Conservation (phyloP, 2,113 vertebrate species). For the Cyprinodon variegatus region DNA sequence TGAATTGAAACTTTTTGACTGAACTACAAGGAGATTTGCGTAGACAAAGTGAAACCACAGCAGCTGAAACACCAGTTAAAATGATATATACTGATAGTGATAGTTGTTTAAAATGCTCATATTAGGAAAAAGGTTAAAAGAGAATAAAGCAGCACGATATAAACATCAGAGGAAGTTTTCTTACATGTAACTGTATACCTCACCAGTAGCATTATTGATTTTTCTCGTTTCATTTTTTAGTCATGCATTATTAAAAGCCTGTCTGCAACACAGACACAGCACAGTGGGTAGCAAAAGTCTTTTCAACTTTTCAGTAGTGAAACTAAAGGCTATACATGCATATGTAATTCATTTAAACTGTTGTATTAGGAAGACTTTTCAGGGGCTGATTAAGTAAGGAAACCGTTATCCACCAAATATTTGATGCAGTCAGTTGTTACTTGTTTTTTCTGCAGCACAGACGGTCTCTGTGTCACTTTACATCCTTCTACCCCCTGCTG, state of each 20-base stretch:
- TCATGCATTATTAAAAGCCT: constrained; percentile 73
- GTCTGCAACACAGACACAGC: constrained; percentile 46
- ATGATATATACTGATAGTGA: neutral
- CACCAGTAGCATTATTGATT: constrained; percentile 62
- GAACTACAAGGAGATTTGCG: too few relatives aligned
- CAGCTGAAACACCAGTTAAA: too few relatives aligned
- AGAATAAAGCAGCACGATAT: constrained; percentile 4
- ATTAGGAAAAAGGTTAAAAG: constrained; percentile 1
- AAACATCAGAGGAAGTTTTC: constrained; percentile 19
- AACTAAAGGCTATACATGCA: neutral
- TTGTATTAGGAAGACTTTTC: neutral
- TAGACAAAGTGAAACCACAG: too few relatives aligned
- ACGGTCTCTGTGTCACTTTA: constrained; percentile 49
- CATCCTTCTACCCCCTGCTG: constrained; percentile 43
- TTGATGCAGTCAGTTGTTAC: constrained; percentile 31
- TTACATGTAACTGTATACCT: constrained; percentile 60
- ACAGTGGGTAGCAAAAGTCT: constrained; percentile 10
- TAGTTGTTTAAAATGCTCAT: neutral
- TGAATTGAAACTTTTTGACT: too few relatives aligned
- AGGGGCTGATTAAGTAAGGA: neutral
- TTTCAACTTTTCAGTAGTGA: constrained; percentile 4
- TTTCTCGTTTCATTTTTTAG: constrained; percentile 23
- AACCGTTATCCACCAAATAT: constrained; percentile 17
- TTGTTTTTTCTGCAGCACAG: constrained; percentile 25
- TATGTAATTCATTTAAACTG: neutral